Evolutionary conservation across 2,113 vertebrate genomes (phyloP).

Genomic region (Callipepla squamata): DNA sequence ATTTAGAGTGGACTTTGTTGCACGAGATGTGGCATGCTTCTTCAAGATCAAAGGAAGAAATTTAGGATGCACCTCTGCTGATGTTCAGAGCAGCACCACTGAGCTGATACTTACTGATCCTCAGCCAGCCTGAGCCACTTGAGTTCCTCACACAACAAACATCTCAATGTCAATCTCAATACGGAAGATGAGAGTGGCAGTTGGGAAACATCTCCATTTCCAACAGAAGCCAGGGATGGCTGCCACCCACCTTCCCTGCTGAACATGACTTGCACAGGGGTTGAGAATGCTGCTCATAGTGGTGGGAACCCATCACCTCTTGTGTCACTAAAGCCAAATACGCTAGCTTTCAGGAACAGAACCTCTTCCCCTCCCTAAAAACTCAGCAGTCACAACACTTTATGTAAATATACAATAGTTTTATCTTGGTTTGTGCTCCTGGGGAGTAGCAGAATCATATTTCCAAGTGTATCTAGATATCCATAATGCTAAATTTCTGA

Average conservation of each 20-base stretch:
- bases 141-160: background rate
- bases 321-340: background rate
- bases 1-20: background rate
- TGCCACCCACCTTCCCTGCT: background rate
- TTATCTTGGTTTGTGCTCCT: background rate
- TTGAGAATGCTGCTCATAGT: background rate
- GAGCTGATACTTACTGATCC: background rate
- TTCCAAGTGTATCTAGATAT: background rate
- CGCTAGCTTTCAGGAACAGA: background rate
- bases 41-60: slow-evolving; percentile 2
- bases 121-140: background rate
- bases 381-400: background rate
- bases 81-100: background rate
- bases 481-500: background rate
- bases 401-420: background rate
- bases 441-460: background rate
- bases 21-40: background rate
- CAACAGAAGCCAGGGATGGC: background rate
- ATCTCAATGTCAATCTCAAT: background rate
- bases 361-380: background rate
- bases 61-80: background rate
- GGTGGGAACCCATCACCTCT: background rate
- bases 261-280: background rate
- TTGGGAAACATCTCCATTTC: background rate
- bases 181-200: background rate